A percentile compares a stretch with the other conserved stretches of the same genome.
phyloP scores from a whole-genome alignment of 1,140 invertebrate genomes.

The Neodiprion pinetum region DNA sequence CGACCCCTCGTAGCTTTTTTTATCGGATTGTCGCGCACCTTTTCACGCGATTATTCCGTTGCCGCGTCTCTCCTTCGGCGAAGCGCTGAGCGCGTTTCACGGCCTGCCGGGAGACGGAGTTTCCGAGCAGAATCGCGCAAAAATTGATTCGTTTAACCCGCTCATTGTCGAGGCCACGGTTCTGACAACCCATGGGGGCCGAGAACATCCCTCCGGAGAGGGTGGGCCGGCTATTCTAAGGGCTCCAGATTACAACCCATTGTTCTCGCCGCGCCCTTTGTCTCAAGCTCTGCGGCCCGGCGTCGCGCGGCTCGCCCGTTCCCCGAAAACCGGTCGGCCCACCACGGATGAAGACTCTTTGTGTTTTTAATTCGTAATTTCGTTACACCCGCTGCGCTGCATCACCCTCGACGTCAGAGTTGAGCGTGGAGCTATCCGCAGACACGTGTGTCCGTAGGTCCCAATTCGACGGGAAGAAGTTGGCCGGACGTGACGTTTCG shows the following conservation, averaged over 20 bases:
- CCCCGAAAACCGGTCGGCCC: slow-evolving; percentile 30
- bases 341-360: slow-evolving; percentile 44
- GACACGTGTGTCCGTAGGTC: too few relatives aligned
- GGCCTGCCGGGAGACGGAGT: slow-evolving; percentile 42
- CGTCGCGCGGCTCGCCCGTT: slow-evolving; percentile 23
- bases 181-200: slow-evolving; percentile 32
- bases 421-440: neutral
- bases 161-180: slow-evolving; percentile 34
- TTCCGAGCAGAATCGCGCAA: slow-evolving; percentile 40
- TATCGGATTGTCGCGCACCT: neutral
- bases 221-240: slow-evolving; percentile 51
- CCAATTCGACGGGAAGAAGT: too few relatives aligned
- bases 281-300: slow-evolving; percentile 50
- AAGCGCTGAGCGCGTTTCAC: neutral
- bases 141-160: slow-evolving; percentile 52
- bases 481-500: neutral
- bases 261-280: slow-evolving; percentile 56
- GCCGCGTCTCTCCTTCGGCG: slow-evolving; percentile 8
- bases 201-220: slow-evolving; percentile 24
- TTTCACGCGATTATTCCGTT: neutral
- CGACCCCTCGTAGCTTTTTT: neutral
- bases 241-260: slow-evolving; percentile 61
- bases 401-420: neutral
- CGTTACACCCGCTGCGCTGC: slow-evolving; percentile 35
- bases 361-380: slow-evolving; percentile 58